Conservation (phyloP, 2,888 invertebrate species). For the Cyaniris semiargus region DNA sequence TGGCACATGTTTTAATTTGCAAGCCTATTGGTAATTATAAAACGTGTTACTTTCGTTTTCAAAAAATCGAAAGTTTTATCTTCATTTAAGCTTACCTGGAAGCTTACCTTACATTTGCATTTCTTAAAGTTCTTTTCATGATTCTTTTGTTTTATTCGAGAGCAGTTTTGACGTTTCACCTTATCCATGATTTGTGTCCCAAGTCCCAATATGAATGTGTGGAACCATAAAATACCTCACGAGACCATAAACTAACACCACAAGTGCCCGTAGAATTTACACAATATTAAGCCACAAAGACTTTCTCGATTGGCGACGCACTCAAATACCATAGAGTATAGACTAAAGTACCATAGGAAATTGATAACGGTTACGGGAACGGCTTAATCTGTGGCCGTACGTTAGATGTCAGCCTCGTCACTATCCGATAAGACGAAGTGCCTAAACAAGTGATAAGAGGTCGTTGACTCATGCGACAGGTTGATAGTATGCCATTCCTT, state of each 20-base stretch:
- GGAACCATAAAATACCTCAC: not conserved
- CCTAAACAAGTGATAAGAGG: conserved; percentile 48
- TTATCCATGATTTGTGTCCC: not conserved
- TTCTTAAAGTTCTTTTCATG: too few relatives aligned
- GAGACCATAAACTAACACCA: conserved; percentile 11
- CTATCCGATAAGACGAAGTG: conserved; percentile 46
- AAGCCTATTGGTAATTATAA: conserved; percentile 17
- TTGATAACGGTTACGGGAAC: conserved; percentile 22
- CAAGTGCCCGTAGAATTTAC: conserved; percentile 7
- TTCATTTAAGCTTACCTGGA: not conserved
- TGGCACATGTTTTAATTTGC: conserved; percentile 25
- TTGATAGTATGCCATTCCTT: not conserved
- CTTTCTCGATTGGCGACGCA: conserved; percentile 1
- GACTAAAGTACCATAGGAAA: not conserved
- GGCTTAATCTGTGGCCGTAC: conserved; percentile 36
- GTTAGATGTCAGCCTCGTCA: conserved; percentile 43
- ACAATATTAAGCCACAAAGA: conserved; percentile 7
- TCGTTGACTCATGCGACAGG: conserved; percentile 43
- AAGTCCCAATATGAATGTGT: not conserved
- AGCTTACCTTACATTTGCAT: not conserved
- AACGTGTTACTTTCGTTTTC: conserved; percentile 16
- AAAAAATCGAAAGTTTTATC: not conserved
- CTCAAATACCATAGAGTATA: not conserved
- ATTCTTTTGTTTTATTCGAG: not conserved
- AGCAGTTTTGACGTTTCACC: not conserved